Conservation (phyloP, 2,888 invertebrate genomes). For the Athalia rosae region DNA sequence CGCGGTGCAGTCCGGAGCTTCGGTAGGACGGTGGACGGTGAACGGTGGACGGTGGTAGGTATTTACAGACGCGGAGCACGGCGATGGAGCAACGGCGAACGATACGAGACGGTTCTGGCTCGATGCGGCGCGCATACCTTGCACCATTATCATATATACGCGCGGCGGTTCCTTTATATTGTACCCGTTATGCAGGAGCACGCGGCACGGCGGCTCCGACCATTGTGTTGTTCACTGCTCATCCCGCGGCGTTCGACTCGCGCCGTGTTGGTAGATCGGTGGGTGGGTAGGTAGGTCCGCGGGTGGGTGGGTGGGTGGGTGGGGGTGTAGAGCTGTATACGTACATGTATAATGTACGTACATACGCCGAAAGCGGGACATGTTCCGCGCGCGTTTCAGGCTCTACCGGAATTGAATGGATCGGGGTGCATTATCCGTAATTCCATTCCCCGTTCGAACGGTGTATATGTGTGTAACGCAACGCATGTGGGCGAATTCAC, state of each 20-base stretch:
- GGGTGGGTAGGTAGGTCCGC: no score
- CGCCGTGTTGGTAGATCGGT: no score
- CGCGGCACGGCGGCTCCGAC: constrained; percentile 56
- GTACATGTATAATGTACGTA: no score
- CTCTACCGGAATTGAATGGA: constrained; percentile 41
- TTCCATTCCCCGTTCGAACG: constrained; percentile 28
- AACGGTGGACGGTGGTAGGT: no score
- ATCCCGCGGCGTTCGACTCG: not conserved
- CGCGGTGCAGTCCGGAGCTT: not conserved
- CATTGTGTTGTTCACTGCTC: constrained; percentile 57
- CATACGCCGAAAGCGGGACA: no score
- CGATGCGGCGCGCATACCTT: constrained; percentile 46
- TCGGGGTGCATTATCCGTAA: constrained; percentile 44
- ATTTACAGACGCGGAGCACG: no score
- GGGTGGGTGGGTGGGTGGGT: no score
- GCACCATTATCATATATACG: constrained; percentile 60
- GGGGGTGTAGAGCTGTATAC: no score
- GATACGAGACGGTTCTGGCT: not conserved
- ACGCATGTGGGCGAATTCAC: no score
- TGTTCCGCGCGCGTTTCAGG: constrained; percentile 31
- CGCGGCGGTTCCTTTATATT: constrained; percentile 57
- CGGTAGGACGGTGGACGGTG: no score
- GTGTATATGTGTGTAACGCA: constrained; percentile 12
- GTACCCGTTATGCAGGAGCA: constrained; percentile 55
- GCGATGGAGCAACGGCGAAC: no score